Conservation (phyloP, 2,113 vertebrate species). For the Gallinago undulata region DNA sequence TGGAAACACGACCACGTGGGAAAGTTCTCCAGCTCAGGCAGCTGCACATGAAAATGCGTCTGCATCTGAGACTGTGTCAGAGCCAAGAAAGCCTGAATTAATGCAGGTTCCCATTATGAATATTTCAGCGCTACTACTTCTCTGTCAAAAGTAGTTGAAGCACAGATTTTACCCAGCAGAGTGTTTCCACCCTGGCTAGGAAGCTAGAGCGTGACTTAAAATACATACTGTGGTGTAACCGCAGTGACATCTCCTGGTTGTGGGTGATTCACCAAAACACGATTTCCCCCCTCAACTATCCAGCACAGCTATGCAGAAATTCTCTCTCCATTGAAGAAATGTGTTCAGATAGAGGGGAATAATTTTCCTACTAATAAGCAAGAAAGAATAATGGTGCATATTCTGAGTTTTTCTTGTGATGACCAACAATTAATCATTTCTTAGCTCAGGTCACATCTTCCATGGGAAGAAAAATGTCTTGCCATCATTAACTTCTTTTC, state of each 20-base stretch:
- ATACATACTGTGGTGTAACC: neutral
- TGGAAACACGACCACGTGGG: neutral
- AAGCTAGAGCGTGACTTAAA: neutral
- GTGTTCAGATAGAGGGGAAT: neutral
- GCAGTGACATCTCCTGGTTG: neutral
- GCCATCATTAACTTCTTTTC: conserved; percentile 62
- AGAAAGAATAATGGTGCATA: conserved; percentile 32
- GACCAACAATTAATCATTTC: conserved; percentile 60
- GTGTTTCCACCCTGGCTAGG: neutral
- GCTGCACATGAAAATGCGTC: neutral
- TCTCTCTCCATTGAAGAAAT: neutral
- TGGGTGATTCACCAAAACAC: neutral
- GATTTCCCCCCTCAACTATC: neutral
- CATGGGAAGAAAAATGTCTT: conserved; percentile 28
- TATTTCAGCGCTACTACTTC: neutral
- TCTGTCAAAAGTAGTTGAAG: conserved; percentile 10
- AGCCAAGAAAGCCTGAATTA: conserved; percentile 18
- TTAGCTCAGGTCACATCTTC: conserved; percentile 21
- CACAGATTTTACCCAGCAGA: neutral
- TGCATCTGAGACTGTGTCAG: neutral
- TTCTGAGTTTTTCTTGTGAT: conserved; percentile 43
- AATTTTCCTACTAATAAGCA: neutral
- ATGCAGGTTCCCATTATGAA: neutral
- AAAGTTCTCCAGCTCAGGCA: neutral
- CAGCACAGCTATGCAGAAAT: neutral